Percentiles rank a stretch among this genome's conserved stretches.
These are phyloP conservation scores for Hedya salicella DNA, from an alignment of 2,888 invertebrate species.

Conservation along the genomic window DNA sequence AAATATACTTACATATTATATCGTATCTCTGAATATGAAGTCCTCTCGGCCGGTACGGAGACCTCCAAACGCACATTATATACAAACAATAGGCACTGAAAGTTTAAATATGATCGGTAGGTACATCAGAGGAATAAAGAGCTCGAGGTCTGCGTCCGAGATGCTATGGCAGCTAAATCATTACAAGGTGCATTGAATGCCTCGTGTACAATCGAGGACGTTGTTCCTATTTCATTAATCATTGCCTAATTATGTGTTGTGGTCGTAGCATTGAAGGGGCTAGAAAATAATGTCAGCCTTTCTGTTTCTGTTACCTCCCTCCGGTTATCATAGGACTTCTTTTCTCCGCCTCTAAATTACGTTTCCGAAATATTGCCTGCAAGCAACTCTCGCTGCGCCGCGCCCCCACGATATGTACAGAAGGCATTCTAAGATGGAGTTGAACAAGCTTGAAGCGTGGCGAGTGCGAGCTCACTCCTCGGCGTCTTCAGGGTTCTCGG, in stretches of 20 bases:
- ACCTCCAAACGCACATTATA: constrained; percentile 59
- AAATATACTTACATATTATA: constrained; percentile 74
- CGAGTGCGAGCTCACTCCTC: constrained; percentile 67
- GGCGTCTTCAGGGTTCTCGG: constrained; percentile 77
- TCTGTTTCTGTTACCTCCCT: constrained; percentile 26
- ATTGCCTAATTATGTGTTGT: constrained; percentile 40
- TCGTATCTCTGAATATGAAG: constrained; percentile 77
- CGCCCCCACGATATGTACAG: constrained; percentile 53
- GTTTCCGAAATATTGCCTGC: constrained; percentile 13
- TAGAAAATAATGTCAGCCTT: constrained; percentile 34
- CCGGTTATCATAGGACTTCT: constrained; percentile 11
- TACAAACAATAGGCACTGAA: constrained; percentile 78
- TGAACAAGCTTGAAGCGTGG: constrained; percentile 63
- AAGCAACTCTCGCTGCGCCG: constrained; percentile 3
- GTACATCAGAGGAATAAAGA: constrained; percentile 55
- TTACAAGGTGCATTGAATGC: constrained; percentile 68
- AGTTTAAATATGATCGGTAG: constrained; percentile 63
- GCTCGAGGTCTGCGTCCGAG: constrained; percentile 49
- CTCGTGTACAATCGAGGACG: constrained; percentile 63
- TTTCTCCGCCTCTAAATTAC: neutral
- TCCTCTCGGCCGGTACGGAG: constrained; percentile 51
- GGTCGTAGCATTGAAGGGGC: constrained; percentile 28
- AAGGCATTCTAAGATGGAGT: constrained; percentile 59
- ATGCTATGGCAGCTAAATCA: constrained; percentile 66
- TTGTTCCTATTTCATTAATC: constrained; percentile 46